Percentiles rank a stretch among this genome's conserved stretches.
Conservation (phyloP, 1,140 invertebrate species). For the Laodelphax striatellus region DNA sequence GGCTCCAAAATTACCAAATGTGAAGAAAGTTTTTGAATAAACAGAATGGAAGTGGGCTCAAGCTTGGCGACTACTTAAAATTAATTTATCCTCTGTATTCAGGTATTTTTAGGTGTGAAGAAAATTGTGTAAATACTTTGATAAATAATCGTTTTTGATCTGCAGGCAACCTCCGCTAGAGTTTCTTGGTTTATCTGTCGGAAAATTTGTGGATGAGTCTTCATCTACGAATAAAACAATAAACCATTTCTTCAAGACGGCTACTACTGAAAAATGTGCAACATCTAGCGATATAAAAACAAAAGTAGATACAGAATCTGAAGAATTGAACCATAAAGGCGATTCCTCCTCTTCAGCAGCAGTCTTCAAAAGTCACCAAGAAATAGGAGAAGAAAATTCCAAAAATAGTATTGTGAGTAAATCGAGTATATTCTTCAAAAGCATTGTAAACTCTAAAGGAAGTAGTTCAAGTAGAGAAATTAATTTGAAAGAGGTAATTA, state of each 20-base stretch:
- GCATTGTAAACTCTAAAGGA: no score
- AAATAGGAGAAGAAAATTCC: no score
- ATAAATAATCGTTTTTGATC: neutral
- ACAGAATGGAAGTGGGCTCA: no score
- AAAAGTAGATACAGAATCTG: neutral
- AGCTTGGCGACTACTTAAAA: no score
- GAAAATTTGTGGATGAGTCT: constrained; percentile 32
- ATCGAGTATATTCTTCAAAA: no score
- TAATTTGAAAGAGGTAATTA: no score
- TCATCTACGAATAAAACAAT: constrained; percentile 10
- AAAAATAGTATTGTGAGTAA: no score
- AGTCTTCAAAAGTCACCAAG: neutral
- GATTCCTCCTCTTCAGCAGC: neutral
- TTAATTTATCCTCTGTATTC: no score
- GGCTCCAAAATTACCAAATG: no score
- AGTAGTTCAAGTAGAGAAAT: no score
- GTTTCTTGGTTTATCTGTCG: constrained; percentile 34
- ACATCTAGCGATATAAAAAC: neutral
- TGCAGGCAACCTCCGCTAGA: constrained; percentile 31
- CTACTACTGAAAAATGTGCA: neutral
- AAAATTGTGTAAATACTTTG: neutral
- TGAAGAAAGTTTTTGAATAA: no score
- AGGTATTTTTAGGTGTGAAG: no score
- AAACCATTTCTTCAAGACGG: constrained; percentile 14
- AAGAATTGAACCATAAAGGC: neutral